phyloP scores from a whole-genome alignment of 2,113 vertebrate genomes.

The Oceanodroma tethys region DNA sequence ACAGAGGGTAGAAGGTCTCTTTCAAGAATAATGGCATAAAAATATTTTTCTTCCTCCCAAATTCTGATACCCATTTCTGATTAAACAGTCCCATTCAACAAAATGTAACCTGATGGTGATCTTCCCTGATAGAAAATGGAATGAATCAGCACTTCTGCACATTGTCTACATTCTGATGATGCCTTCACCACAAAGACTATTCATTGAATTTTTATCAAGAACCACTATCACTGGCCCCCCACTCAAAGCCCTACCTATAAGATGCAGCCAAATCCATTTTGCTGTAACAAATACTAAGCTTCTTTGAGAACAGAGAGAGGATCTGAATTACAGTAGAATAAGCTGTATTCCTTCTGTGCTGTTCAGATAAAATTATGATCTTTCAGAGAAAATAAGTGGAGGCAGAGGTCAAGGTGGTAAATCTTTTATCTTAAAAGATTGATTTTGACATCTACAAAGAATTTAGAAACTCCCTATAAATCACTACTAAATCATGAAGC shows the following conservation, averaged over 20 bases:
- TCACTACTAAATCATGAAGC: background rate
- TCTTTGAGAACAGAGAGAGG: background rate
- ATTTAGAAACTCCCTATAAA: background rate
- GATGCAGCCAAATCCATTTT: background rate
- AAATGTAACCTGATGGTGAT: background rate
- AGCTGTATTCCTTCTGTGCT: background rate
- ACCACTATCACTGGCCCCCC: background rate
- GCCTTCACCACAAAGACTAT: background rate
- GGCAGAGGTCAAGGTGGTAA: background rate
- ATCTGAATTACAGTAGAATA: background rate
- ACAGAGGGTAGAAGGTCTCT: background rate
- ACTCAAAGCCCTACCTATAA: background rate
- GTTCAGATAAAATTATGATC: background rate
- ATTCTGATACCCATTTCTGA: background rate
- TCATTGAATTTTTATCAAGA: background rate
- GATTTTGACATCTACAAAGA: background rate
- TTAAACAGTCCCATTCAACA: background rate
- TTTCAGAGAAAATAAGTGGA: background rate
- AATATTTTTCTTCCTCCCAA: background rate
- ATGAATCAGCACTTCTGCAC: background rate
- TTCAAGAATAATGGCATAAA: background rate
- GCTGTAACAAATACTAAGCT: background rate
- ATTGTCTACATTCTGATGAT: background rate
- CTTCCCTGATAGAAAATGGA: background rate
- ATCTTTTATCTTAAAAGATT: background rate